Evolutionary conservation across 2,797 vertebrate genomes (phyloP), one percentile per base, ranked within the genome.

Genomic region (Anabas testudineus): DNA sequence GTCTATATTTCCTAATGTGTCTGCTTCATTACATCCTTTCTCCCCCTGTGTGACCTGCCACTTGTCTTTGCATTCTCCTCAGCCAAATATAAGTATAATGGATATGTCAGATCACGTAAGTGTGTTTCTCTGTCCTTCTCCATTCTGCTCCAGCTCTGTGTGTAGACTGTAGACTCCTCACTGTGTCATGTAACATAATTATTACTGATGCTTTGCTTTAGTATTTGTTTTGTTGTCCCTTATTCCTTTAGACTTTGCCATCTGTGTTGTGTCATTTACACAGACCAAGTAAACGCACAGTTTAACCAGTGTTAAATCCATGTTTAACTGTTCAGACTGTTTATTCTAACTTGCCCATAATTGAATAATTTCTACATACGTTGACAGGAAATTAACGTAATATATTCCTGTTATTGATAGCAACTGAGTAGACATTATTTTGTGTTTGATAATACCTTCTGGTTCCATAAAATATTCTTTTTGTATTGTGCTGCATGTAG

Each of bases 81-180:
- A 95, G 95, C 94, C 91, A 95, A 95, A 94, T 94, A 94, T 95
- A 94, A 94, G 91, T 95, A 93, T 95, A 95, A 95, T 88, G 94
- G 94, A 95, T 95, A 90, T 95, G 93, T 95, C 93, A 94, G 91
- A 94, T 89, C 94, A 95, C 93, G 93, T 95, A 95, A 95, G 94
- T 95, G 87, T 91, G 83, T 87, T 88, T 91, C 84, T 91, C 90
- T 87, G 87, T 88, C 88, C 88, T 90, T 88, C 68, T 86, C 84
- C 88, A 88, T 85, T 81, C 72, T 83, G 73, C 86, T 80, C 78
- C 83, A 82, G 65, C 85, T 78, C 69, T 80, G 84, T 92, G 88
- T 90, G 86, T 88, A 88, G 78, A 79, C 74, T 83, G 24, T 81
- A 91, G 80, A 67, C 80, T 62, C 79, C 74, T 72, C 72, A 78